Evolutionary conservation across 2,113 vertebrate genomes (phyloP), one percentile per base, ranked within the genome.

Genomic region (Neolamprologus hecqui): DNA sequence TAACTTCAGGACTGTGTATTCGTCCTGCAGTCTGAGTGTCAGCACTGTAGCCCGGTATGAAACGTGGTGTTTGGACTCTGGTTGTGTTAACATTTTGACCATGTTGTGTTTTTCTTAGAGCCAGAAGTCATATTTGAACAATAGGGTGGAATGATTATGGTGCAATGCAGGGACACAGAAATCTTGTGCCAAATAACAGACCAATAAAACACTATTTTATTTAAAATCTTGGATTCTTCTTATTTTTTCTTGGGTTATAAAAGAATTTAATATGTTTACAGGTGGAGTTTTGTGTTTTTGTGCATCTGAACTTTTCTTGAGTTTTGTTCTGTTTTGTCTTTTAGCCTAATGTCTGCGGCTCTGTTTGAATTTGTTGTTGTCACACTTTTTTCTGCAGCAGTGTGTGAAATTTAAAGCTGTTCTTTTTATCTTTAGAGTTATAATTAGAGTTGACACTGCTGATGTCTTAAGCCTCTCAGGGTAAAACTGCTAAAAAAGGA

Each of bases 201-300:
- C 0, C 57, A 33, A 33, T 33, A 63, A 63, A 33, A 19, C 58
- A 9, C 26, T 5, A 28, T 60, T 60, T 10, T 60, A 60, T 60
- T 33, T 60, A 60, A 19, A 60, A 33, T 35, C 31, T 33, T n/a
- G 60, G 31, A 35, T n/a, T 65, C 31, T 63, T 63, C 58, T 65
- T 65, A 7, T 7, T 13, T 65, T 65, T n/a, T 13, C 60, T 37
- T 37, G 31, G 1, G 60, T 21, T 21, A 65, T 65, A 65, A 65
- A 65, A 65, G 0, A 0, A 0, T 13, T 37, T 5, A 8, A 7
- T n/a, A 37, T 37, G 33, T 65, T 65, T 8, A 13, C 33, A 13
- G 33, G 33, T 13, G 6, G 6, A 0, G 1, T 65, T 65, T 65
- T 65, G 33, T 65, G 33, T 68, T 8, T 2, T 68, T 40, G 33